Conservation (phyloP, 1,140 invertebrate species). For the Plodia interpunctella region DNA sequence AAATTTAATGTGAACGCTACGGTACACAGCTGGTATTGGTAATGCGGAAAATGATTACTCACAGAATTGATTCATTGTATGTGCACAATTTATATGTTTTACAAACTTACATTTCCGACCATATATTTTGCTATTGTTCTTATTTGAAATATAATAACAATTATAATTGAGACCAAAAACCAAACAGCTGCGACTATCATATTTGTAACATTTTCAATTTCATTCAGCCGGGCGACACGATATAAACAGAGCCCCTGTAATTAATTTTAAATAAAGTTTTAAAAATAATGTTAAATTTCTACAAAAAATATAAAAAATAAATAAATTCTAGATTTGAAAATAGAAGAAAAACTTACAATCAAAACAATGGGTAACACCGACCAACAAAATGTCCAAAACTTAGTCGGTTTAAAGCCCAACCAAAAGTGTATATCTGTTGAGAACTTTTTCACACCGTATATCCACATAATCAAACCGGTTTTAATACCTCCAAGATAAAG, state of each 20-base stretch:
- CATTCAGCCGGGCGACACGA: background rate
- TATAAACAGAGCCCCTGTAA: constrained; percentile 26
- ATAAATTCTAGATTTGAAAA: background rate
- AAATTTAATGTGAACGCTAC: no score
- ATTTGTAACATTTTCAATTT: constrained; percentile 16
- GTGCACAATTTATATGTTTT: background rate
- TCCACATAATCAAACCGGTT: constrained; percentile 51
- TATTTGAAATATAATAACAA: constrained; percentile 28
- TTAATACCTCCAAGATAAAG: constrained; percentile 46
- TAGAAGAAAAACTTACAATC: constrained; percentile 25
- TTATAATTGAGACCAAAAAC: constrained; percentile 25
- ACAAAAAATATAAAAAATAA: background rate
- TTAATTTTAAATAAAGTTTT: background rate
- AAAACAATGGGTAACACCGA: constrained; percentile 28
- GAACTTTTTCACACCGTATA: constrained; percentile 43
- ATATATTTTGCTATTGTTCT: constrained; percentile 30
- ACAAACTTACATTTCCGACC: constrained; percentile 30
- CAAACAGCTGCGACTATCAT: constrained; percentile 24
- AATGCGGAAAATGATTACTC: no score
- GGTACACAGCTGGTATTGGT: no score
- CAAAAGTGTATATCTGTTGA: constrained; percentile 42
- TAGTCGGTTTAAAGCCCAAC: constrained; percentile 38
- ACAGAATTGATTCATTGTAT: no score
- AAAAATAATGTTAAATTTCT: no score
- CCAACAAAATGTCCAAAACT: constrained; percentile 37